Base-by-base conservation (phyloP, 2,797 vertebrate species). In the Ctenopoma kingsleyae region DNA sequence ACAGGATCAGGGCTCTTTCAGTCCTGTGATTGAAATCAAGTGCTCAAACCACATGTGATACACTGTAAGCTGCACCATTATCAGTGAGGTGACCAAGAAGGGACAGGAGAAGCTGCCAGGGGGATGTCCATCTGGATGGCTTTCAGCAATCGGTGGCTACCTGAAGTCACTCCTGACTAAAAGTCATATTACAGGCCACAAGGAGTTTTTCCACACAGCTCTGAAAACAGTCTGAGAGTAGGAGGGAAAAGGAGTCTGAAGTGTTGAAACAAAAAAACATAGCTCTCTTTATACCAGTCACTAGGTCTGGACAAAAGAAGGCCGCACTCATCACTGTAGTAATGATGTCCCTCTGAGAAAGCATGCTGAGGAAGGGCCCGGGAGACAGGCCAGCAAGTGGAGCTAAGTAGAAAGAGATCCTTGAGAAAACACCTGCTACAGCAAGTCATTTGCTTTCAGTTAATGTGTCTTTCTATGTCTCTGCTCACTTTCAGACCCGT, bases 311-410 rank as follows among this genome's bases (percentile, higher is more conserved):
- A 50, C 43, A 57, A 71, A 71, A 64, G 60, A 57, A 51, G 36
- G 25, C 36, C 2, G 44, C 68, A 71, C 69, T 73, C 41, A 59
- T 30, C 55, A 47, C 43, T 41, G 55, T 38, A 40, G 54, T 57
- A 51, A 64, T 52, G 47, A 57, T 6, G 6, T 66, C 41, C 15
- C 6, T 66, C 3, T n/a, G 47, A 72, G 52, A 48, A 43, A 65
- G 48, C 54, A 27, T 46, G 30, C 41, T 58, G 40, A 44, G 48
- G 61, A 53, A 50, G 25, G 46, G 36, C 49, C 38, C 57, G 69
- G 53, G 47, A 71, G 17, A 36, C 32, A 35, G 32, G 32, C 32
- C 10, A 35, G 10, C 3, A 1, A 35, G 32, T 35, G 32, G 10
- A 35, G 32, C 32, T 9, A 35, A 35, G 11, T 11, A 9, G 27